Conservation (phyloP, 2,113 vertebrate genomes). For the Barbus barbus region DNA sequence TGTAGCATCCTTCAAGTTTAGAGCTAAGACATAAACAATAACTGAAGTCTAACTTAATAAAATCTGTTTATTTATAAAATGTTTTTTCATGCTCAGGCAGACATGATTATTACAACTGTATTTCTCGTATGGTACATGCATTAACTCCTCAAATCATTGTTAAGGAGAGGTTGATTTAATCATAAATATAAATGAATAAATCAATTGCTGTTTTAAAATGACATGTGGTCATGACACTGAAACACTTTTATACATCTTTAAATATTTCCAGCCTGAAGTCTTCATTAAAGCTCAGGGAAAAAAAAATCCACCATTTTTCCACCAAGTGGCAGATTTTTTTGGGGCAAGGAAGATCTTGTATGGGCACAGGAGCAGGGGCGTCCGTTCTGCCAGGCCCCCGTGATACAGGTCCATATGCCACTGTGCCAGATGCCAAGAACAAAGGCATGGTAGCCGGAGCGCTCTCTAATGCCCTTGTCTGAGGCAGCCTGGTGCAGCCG, state of each 20-base stretch:
- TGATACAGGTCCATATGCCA: constrained; percentile 48
- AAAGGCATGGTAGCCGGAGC: constrained; percentile 19
- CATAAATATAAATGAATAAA: background rate
- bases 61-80: background rate
- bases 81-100: background rate
- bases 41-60: background rate
- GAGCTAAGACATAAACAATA: constrained; percentile 5
- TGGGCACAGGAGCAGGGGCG: constrained; percentile 34
- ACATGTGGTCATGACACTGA: too few relatives aligned
- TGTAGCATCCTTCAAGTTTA: background rate
- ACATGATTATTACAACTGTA: background rate
- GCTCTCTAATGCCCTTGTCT: constrained; percentile 26
- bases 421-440: constrained; percentile 40
- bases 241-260: background rate
- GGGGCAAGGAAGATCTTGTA: background rate
- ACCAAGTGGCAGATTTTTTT: constrained; percentile 12
- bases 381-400: constrained; percentile 39
- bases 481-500: constrained; percentile 1
- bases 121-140: background rate
- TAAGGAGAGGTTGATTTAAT: too few relatives aligned
- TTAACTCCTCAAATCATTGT: too few relatives aligned
- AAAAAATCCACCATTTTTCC: constrained; percentile 23
- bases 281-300: background rate
- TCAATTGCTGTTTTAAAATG: too few relatives aligned
- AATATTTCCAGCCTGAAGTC: background rate